Percentiles rank a stretch among this genome's conserved stretches.
phyloP scores from a whole-genome alignment of 2,888 invertebrate species.

The Prostheceraeus crozeri region DNA sequence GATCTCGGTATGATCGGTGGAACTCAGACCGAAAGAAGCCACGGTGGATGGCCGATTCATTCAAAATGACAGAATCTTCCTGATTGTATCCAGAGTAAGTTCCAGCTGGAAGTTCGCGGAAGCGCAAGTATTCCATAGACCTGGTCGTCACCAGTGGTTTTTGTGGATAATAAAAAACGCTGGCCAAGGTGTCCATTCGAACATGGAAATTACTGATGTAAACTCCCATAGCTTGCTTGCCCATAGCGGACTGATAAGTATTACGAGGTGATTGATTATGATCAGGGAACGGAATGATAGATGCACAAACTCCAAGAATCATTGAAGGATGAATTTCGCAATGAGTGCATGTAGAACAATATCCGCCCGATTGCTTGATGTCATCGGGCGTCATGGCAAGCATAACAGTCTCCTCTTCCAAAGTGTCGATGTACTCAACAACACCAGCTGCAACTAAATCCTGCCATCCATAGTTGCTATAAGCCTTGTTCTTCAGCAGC shows the following conservation, averaged over 20 bases:
- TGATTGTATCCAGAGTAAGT: constrained; percentile 99
- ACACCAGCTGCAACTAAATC: constrained; percentile 73
- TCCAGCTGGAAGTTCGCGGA: constrained; percentile 63
- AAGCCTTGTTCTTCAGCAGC: constrained; percentile 57
- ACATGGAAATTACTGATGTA: constrained; percentile 99
- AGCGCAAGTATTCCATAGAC: constrained; percentile 93
- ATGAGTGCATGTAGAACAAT: constrained; percentile 98
- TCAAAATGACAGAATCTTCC: constrained; percentile 97
- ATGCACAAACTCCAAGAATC: constrained; percentile 98
- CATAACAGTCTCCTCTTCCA: constrained; percentile 99
- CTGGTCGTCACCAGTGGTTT: constrained; percentile 95
- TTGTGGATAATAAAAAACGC: constrained; percentile 96
- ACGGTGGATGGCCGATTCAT: constrained; percentile 93
- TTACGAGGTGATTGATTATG: constrained; percentile 98
- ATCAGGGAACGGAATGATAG: constrained; percentile 99
- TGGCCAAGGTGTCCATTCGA: constrained; percentile 96
- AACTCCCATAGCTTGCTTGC: constrained; percentile 67
- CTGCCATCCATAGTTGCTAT: constrained; percentile 61
- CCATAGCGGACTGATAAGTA: constrained; percentile 99
- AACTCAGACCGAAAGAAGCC: constrained; percentile 72
- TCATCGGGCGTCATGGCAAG: constrained; percentile 98
- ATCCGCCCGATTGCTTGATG: constrained; percentile 83
- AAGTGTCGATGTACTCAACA: constrained; percentile 95
- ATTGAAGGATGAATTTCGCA: constrained; percentile 99
- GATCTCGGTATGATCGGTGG: constrained; percentile 57